Base-by-base conservation (phyloP, 1,140 invertebrate species). In the Drosophila grimshawi region DNA sequence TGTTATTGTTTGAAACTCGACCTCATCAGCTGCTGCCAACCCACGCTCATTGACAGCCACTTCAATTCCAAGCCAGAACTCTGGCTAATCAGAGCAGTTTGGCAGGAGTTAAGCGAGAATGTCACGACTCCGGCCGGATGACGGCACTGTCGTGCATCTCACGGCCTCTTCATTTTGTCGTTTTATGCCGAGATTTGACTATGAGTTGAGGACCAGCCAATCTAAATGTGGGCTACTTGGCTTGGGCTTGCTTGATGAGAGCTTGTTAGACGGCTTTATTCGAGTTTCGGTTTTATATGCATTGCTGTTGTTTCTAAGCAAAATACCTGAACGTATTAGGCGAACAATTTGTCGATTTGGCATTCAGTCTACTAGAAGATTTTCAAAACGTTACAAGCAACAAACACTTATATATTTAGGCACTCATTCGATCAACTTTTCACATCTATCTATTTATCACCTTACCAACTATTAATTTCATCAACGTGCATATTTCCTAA, bases 1-100 rank as follows among this genome's bases (percentile, higher is more conserved):
- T 85, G 85, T 89, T 89, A 85, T 89, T 89, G 85, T 89, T 85
- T 78, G 80, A 78, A 90, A 89, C 64, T 77, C 71, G 73, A 85
- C 85, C 85, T 89, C 83, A 89, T 89, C 83, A 85, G 63, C 62
- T 70, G 52, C 68, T 32, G 29, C 73, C 72, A 45, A 45, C 46
- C 43, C 49, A 49, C 64, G 56, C 65, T 46, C 57, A 55, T 49
- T 65, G 63, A 52, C 78, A 79, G 49, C 45, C 70, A 76, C 79
- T 81, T 73, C 62, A 80, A 81, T 67, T 76, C 46, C 32, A 53
- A 48, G 8, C 29, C 46, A 68, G 55, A 69, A 63, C 74, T 55
- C 64, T 10, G 66, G 80, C 85, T 86, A 86, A 86, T 86, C 85
- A 89, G 76, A 72, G 52, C 59, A 80, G 80, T 73, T 74, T 80